Evolutionary conservation across 2,888 invertebrate genomes (phyloP), one percentile per base, ranked within the genome.

Genomic region (Luperina nickerlii): DNA sequence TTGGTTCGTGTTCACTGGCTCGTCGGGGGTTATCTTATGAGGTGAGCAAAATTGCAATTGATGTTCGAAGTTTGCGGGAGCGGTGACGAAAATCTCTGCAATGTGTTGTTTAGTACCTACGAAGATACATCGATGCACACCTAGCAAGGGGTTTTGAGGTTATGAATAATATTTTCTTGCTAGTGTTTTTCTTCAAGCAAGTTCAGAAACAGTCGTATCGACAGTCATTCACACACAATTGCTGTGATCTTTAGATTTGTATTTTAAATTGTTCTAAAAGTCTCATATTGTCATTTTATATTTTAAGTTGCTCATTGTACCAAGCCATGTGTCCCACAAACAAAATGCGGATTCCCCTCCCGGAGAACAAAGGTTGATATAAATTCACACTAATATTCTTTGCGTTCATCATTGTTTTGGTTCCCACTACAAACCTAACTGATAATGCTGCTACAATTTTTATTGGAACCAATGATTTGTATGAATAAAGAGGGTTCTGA

Each of bases 331-430:
- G 88, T 89, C 82, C 20, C 83, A 57, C n/a, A 67, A 67, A 80
- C 76, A 80, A 84, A 88, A 87, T 87, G 85, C 89, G 90, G 91
- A 91, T 92, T 92, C 92, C 92, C 87, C 79, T 82, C 81, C 82
- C 76, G 79, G 85, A 87, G 92, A 93, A 93, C 93, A 94, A 93
- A 92, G 91, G 90, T 91, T 87, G 91, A 92, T 92, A 93, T 93
- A 93, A 91, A 92, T 94, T 92, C 90, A 86, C 90, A 89, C 91
- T 92, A 93, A 93, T 92, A 94, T 92, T 91, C 90, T 91, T 90
- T 86, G 83, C 89, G 90, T 93, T 89, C 86, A 90, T 94, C 91
- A 93, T 92, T 92, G 91, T 92, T 91, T 89, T 87, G 86, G 88
- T 87, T 67, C 74, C 70, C 84, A 84, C 85, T 84, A 81, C 84